phyloP scores from a whole-genome alignment of 2,113 vertebrate species.

The Zingel zingel region DNA sequence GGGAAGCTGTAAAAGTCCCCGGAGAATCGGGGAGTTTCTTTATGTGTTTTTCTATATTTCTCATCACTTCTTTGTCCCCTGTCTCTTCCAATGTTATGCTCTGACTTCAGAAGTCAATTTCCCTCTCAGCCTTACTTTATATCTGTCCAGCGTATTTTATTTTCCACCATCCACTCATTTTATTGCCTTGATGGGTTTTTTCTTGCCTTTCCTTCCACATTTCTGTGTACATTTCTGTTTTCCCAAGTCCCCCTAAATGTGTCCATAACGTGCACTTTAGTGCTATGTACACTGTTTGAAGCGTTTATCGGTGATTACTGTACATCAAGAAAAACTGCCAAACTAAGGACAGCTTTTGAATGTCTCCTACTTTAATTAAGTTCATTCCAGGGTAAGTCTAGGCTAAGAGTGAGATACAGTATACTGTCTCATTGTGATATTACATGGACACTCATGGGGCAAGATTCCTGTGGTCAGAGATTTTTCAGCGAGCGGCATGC shows the following conservation, averaged over 20 bases:
- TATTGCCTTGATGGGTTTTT: conserved; percentile 33
- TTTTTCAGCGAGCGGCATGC: background rate
- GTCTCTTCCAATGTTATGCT: conserved; percentile 60
- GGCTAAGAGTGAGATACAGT: background rate
- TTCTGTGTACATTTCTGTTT: conserved; percentile 39
- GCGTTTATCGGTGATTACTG: conserved; percentile 15
- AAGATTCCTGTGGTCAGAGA: background rate
- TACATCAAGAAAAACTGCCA: background rate
- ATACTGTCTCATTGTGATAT: background rate
- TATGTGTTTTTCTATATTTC: conserved; percentile 65
- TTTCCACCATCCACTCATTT: conserved; percentile 54
- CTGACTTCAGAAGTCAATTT: conserved; percentile 72
- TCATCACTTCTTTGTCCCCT: conserved; percentile 54
- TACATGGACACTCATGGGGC: background rate
- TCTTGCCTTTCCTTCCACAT: conserved; percentile 25
- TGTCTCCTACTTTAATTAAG: background rate
- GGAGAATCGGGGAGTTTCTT: conserved; percentile 43
- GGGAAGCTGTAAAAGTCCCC: conserved; percentile 44
- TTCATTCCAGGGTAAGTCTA: background rate
- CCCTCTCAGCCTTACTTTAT: conserved; percentile 67
- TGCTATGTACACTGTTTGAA: background rate
- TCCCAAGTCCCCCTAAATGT: conserved; percentile 38
- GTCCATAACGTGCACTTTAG: conserved; percentile 37
- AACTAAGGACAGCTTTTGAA: background rate
- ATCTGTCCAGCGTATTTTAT: conserved; percentile 69